phyloP scores from a whole-genome alignment of 1,140 invertebrate species.

The Bombus sylvicola region DNA sequence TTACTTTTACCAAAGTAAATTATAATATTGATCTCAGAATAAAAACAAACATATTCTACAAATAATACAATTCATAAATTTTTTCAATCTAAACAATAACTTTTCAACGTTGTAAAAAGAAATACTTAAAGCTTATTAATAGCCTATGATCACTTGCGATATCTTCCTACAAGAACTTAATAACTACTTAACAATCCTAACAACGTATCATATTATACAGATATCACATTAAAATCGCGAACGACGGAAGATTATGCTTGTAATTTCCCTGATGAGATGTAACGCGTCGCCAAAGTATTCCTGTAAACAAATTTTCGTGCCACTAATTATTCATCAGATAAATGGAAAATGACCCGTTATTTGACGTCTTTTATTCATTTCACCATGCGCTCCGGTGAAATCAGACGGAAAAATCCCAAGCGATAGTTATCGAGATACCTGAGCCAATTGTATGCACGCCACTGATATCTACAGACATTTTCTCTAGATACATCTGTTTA shows the following conservation, averaged over 20 bases:
- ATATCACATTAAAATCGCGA: not conserved
- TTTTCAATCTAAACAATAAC: too few species aligned
- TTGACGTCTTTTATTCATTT: constrained; percentile 13
- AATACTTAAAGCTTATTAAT: too few species aligned
- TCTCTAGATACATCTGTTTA: not conserved
- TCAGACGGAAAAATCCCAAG: constrained; percentile 52
- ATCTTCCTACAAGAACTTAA: not conserved
- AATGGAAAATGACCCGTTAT: constrained; percentile 2
- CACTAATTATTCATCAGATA: constrained; percentile 33
- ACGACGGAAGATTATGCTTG: not conserved
- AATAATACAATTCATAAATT: not conserved
- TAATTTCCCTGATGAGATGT: not conserved
- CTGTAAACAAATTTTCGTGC: constrained; percentile 30
- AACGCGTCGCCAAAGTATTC: not conserved
- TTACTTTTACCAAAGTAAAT: too few species aligned
- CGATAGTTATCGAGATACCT: constrained; percentile 58
- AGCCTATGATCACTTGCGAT: too few species aligned
- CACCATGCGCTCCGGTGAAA: constrained; percentile 22
- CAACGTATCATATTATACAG: not conserved
- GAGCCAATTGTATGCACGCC: not conserved
- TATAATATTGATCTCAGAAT: not conserved
- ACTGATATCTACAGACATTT: constrained; percentile 10
- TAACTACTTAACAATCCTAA: not conserved
- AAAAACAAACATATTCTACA: not conserved
- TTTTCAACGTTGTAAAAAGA: too few species aligned